phyloP scores from a whole-genome alignment of 2,888 invertebrate genomes.

The Cantharis rufa region DNA sequence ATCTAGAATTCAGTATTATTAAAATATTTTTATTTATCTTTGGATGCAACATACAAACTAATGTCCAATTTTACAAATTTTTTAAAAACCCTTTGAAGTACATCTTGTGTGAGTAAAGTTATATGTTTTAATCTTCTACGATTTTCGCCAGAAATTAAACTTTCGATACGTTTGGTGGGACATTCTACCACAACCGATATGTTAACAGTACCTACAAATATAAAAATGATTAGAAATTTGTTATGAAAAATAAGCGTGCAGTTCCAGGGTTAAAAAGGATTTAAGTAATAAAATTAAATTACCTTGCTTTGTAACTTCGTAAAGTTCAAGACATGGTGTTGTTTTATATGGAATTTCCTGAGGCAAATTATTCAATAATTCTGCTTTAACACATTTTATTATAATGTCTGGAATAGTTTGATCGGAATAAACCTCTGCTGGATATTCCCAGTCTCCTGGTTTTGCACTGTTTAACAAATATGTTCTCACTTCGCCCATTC shows the following conservation, averaged over 20 bases:
- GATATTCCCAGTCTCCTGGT: conserved; percentile 69
- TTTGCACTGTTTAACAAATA: conserved; percentile 72
- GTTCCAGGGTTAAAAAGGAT: too few relatives aligned
- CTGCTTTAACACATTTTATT: conserved; percentile 76
- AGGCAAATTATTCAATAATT: conserved; percentile 79
- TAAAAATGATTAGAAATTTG: conserved; percentile 40
- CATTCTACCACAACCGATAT: conserved; percentile 67
- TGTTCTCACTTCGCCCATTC: conserved; percentile 52
- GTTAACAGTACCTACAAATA: conserved; percentile 59
- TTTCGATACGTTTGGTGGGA: conserved; percentile 65
- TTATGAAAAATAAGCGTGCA: too few relatives aligned
- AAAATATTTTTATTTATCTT: not conserved
- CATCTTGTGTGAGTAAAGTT: conserved; percentile 56
- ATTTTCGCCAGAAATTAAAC: conserved; percentile 68
- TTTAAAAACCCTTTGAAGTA: conserved; percentile 48
- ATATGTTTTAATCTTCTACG: conserved; percentile 74
- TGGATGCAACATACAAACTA: not conserved
- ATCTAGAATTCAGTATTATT: not conserved
- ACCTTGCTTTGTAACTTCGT: conserved; percentile 50
- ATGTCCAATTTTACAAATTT: not conserved
- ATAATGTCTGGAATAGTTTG: conserved; percentile 72
- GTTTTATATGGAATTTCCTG: conserved; percentile 87
- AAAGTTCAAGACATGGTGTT: conserved; percentile 68
- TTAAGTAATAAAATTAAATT: not conserved
- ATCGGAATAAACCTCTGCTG: conserved; percentile 72